Base-by-base conservation (phyloP, 2,797 vertebrate genomes). In the Gymnocypris eckloni region DNA sequence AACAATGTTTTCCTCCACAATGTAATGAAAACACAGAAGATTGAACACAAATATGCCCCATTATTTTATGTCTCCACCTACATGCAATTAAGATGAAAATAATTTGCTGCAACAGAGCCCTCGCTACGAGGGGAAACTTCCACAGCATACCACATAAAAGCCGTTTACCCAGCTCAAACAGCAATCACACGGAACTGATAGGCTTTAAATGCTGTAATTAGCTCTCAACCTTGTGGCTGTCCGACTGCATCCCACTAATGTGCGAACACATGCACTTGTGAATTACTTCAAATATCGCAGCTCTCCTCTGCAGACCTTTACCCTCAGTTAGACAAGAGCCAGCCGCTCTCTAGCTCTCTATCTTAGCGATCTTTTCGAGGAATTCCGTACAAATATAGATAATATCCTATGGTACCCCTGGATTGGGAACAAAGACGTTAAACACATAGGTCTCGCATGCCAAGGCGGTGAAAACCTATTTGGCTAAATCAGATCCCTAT, bases 171-270 rank as follows among this genome's bases (percentile, higher is more conserved):
- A 59, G 82, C 78, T 83, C 86, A 82, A 84, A 73, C 84, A 83
- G 88, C 87, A 91, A 90, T 89, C 85, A 86, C 86, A 89, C 61
- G 86, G 84, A 88, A 90, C 86, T 83, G 89, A 91, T 90, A 87
- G 89, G 90, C 89, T 91, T 92, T 92, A 88, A 90, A 89, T 89
- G 88, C 89, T 90, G 87, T 91, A 91, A 91, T 93, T 92, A 90
- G 88, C 87, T 86, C 84, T 87, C 88, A 89, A 91, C 89, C 91
- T 91, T 88, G 82, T 86, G 86, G 84, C 88, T 84, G 86, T 88
- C 89, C 88, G 84, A 91, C 89, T 89, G 87, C 77, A 84, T 85
- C 87, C 81, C 75, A 67, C 82, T 87, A 88, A 88, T 89, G 90
- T 86, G 86, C 52, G 71, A 71, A 81, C 80, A 66, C 86, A 86